Conservation (phyloP, 1,140 invertebrate genomes). For the Stenopsyche tienmushanensis region DNA sequence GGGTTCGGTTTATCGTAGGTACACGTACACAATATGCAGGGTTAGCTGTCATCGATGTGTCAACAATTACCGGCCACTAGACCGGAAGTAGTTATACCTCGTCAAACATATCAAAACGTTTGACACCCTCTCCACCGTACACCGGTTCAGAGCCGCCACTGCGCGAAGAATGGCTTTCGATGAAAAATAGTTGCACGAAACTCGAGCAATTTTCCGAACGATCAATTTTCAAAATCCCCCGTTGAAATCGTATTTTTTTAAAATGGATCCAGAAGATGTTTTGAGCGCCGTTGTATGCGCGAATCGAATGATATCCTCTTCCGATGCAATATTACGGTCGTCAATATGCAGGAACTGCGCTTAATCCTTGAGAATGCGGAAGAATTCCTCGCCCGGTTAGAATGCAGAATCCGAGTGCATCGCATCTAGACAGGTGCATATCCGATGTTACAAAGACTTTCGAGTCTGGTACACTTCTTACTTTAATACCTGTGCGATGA, state of each 20-base stretch:
- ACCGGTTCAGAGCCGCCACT: not conserved
- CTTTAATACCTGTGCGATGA: not conserved
- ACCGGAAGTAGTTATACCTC: not conserved
- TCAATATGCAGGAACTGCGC: not conserved
- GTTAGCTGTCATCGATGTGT: not conserved
- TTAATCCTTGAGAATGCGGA: slow-evolving; percentile 18
- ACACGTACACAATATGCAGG: not conserved
- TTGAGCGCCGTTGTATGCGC: too few species aligned
- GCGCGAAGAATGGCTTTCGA: not conserved
- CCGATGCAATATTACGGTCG: slow-evolving; percentile 6
- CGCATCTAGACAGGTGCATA: not conserved
- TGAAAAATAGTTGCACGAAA: not conserved
- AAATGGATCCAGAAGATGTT: too few species aligned
- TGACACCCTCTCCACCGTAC: not conserved
- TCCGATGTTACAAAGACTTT: slow-evolving; percentile 15
- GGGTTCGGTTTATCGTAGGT: not conserved
- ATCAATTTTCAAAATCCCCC: too few species aligned
- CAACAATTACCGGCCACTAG: not conserved
- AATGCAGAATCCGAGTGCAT: not conserved
- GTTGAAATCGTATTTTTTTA: too few species aligned
- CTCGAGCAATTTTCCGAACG: not conserved
- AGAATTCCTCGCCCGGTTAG: slow-evolving; percentile 7
- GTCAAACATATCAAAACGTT: not conserved
- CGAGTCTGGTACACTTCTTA: not conserved
- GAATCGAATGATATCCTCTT: too few species aligned